Conservation (phyloP, 2,113 vertebrate species). For the mouse (Mus musculus) region DNA sequence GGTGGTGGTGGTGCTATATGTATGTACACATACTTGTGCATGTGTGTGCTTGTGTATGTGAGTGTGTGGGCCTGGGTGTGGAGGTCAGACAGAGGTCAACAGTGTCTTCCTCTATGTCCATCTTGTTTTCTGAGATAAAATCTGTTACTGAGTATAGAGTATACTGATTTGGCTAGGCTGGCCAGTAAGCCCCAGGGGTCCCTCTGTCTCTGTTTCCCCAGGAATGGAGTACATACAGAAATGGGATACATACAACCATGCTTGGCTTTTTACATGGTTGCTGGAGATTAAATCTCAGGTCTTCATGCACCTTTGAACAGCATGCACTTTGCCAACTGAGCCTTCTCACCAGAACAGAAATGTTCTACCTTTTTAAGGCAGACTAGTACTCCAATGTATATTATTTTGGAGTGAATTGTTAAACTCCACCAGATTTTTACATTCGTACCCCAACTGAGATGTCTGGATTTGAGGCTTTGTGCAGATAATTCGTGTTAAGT, state of each 20-base stretch:
- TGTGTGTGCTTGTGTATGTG: no score
- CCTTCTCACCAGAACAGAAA: neutral
- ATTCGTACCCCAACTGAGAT: neutral
- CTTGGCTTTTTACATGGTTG: neutral
- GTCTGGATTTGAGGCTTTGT: neutral
- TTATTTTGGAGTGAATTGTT: neutral
- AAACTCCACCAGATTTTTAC: neutral
- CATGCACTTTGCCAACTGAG: neutral
- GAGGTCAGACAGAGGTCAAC: neutral
- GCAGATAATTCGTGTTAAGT: neutral
- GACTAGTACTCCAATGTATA: neutral
- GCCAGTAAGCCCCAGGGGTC: neutral
- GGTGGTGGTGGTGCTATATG: no score
- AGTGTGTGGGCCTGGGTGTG: neutral
- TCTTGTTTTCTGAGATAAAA: neutral
- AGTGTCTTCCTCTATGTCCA: neutral
- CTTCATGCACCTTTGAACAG: neutral
- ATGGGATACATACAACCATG: neutral
- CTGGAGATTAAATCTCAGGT: neutral
- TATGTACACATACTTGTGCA: neutral
- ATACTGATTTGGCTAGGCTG: neutral
- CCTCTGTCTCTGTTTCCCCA: neutral
- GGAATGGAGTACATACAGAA: neutral
- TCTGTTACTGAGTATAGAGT: neutral
- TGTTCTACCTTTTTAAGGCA: neutral